Percentiles rank a stretch among this genome's conserved stretches.
phyloP scores from a whole-genome alignment of 1,140 invertebrate genomes.

The Zeugodacus cucurbitae region DNA sequence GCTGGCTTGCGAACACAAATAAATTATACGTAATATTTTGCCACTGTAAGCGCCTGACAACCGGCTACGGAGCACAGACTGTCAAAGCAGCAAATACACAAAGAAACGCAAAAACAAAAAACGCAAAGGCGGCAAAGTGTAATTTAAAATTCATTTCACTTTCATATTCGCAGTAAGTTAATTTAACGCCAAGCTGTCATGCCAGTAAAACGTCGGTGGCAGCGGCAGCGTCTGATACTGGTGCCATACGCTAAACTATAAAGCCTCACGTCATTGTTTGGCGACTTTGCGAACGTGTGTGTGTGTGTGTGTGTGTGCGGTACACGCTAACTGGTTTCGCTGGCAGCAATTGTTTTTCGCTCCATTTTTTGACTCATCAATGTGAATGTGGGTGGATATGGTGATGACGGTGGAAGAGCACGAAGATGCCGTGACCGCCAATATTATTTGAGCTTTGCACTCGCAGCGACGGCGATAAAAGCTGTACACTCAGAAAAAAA shows the following conservation, averaged over 20 bases:
- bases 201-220: background rate
- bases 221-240: background rate
- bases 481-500: too few relatives aligned
- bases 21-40: background rate
- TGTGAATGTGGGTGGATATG: background rate
- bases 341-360: background rate
- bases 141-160: conserved; percentile 30
- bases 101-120: background rate
- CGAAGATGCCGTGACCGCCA: background rate
- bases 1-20: background rate
- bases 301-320: background rate
- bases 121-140: background rate
- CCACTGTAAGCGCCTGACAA: background rate
- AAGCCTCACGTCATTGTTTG: background rate
- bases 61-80: background rate
- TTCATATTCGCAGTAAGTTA: conserved; percentile 28
- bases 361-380: background rate
- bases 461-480: too few relatives aligned
- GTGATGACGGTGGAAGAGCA: background rate
- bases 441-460: too few relatives aligned
- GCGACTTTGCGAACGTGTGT: background rate
- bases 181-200: conserved; percentile 29
- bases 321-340: background rate
- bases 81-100: background rate
- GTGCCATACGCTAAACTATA: background rate